phyloP scores from a whole-genome alignment of 2,888 invertebrate species.

The Diarsia brunnea region DNA sequence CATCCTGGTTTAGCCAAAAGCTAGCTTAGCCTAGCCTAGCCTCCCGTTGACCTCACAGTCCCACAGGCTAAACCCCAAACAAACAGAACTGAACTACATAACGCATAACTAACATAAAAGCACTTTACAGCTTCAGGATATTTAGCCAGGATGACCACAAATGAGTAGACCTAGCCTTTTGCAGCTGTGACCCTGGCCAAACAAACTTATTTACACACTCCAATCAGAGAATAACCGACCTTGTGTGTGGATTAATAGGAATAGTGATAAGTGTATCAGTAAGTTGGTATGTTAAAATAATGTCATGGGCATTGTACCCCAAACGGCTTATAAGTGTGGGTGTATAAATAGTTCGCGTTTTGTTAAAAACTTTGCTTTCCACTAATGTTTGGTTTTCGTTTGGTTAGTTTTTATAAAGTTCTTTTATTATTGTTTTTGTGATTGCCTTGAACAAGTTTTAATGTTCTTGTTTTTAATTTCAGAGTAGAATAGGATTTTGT shows the following conservation, averaged over 20 bases:
- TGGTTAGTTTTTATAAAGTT: conserved; percentile 14
- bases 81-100: conserved; percentile 60
- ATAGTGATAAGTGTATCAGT: neutral
- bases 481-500: neutral
- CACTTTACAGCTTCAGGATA: conserved; percentile 76
- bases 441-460: neutral
- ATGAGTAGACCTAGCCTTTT: conserved; percentile 79
- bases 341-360: conserved; percentile 61
- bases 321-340: conserved; percentile 65
- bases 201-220: conserved; percentile 23
- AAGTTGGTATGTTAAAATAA: conserved; percentile 52
- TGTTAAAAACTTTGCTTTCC: conserved; percentile 62
- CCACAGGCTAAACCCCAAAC: conserved; percentile 51
- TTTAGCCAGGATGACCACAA: conserved; percentile 83
- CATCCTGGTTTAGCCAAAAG: neutral
- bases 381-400: conserved; percentile 47
- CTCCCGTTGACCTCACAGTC: conserved; percentile 30
- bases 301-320: conserved; percentile 59
- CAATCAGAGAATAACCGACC: neutral
- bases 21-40: conserved; percentile 27
- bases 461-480: too few species aligned
- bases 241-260: neutral
- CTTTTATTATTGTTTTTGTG: conserved; percentile 19
- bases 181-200: conserved; percentile 77
- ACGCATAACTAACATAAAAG: conserved; percentile 63